Conservation (phyloP, 2,797 vertebrate genomes). For the Prunella strophiata region DNA sequence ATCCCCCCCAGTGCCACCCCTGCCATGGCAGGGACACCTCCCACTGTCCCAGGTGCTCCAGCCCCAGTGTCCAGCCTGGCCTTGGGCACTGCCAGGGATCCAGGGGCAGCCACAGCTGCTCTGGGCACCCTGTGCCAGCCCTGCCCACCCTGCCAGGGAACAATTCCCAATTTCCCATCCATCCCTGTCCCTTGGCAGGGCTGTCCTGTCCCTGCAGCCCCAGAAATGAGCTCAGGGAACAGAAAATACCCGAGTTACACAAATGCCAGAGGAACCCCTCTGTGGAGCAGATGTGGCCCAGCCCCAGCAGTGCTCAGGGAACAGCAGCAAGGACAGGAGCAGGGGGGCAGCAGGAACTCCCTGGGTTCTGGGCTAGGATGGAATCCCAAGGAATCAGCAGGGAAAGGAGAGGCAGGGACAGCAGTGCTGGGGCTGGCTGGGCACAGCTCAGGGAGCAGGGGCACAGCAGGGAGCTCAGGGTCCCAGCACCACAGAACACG, state of each 20-base stretch:
- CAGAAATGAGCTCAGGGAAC: background rate
- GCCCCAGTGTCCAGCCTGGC: background rate
- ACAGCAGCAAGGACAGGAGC: background rate
- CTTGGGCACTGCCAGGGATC: background rate
- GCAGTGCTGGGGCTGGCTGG: background rate
- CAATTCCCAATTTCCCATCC: background rate
- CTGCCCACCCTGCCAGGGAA: background rate
- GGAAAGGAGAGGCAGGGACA: fast-evolving
- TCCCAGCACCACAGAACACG: fast-evolving
- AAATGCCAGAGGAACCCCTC: background rate
- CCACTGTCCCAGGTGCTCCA: background rate
- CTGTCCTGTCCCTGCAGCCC: background rate
- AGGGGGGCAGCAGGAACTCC: background rate
- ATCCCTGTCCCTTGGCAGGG: background rate
- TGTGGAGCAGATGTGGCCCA: fast-evolving
- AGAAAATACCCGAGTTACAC: background rate
- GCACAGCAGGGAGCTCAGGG: background rate
- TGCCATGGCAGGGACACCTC: background rate
- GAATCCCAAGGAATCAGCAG: fast-evolving
- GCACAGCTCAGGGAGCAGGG: fast-evolving
- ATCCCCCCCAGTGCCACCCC: background rate
- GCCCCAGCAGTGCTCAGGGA: background rate
- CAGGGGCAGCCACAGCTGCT: background rate
- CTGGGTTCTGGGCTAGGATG: fast-evolving
- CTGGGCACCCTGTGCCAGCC: background rate